Percentiles rank a stretch among this genome's conserved stretches.
These are phyloP conservation scores for Psilanteris sp. DNA, from an alignment of 1,140 invertebrate species.

Conservation along the genomic window DNA sequence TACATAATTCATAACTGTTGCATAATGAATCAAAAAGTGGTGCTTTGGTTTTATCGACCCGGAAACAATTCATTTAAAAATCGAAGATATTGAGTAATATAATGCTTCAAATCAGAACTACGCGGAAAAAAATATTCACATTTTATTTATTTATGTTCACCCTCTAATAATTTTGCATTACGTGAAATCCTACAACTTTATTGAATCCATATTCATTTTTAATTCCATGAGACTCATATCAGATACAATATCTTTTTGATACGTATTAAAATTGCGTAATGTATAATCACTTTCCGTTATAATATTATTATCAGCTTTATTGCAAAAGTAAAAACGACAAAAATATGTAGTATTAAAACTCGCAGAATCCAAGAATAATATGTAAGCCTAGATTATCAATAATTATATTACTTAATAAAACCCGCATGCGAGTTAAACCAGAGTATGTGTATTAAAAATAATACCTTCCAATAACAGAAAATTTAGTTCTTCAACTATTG, in stretches of 20 bases:
- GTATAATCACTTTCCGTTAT: conserved; percentile 6
- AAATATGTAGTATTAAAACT: conserved; percentile 64
- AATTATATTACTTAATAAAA: conserved; percentile 5
- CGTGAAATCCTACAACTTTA: conserved; percentile 62
- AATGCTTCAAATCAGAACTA: background rate
- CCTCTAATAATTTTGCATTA: conserved; percentile 69
- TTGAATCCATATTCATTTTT: conserved; percentile 70
- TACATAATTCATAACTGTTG: conserved; percentile 14
- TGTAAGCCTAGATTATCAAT: conserved; percentile 11
- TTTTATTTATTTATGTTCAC: too few species aligned
- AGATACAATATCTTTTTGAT: background rate
- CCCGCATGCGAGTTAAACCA: background rate
- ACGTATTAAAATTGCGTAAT: background rate
- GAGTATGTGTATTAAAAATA: background rate
- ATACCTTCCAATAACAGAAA: conserved; percentile 9
- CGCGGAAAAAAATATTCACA: conserved; percentile 59
- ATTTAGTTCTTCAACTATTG: conserved; percentile 24
- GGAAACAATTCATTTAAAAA: conserved; percentile 17
- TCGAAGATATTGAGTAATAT: conserved; percentile 27
- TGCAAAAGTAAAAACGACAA: conserved; percentile 64
- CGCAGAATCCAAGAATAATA: conserved; percentile 30
- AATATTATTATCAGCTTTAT: background rate
- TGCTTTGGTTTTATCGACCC: conserved; percentile 15
- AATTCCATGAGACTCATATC: conserved; percentile 66
- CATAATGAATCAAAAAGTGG: conserved; percentile 12